phyloP scores from a whole-genome alignment of 2,888 invertebrate species.

The Ferrisia virgata region DNA sequence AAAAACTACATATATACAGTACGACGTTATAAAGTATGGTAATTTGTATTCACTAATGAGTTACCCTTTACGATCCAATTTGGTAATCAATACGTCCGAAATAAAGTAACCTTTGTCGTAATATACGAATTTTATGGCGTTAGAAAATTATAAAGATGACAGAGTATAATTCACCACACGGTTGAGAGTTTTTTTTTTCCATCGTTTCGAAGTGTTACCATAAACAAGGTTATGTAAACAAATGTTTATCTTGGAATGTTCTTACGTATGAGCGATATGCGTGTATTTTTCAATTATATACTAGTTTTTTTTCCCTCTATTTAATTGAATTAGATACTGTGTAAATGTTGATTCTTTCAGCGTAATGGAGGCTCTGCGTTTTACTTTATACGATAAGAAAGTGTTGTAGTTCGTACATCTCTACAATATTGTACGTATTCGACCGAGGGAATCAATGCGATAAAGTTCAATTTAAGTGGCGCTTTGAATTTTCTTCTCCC shows the following conservation, averaged over 20 bases:
- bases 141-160: not conserved
- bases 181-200: not conserved
- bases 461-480: no score
- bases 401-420: no score
- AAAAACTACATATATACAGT: not conserved
- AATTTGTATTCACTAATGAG: not conserved
- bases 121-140: not conserved
- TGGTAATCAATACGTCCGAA: conserved; percentile 20
- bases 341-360: not conserved
- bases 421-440: no score
- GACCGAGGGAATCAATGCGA: not conserved
- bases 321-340: not conserved
- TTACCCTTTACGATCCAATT: not conserved
- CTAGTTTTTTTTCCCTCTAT: not conserved
- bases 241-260: not conserved
- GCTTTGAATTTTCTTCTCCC: not conserved
- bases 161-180: not conserved
- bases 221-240: not conserved
- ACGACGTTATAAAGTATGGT: not conserved
- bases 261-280: not conserved
- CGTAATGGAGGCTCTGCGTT: not conserved
- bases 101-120: conserved; percentile 2
- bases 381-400: not conserved
- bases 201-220: not conserved
- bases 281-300: not conserved